Evolutionary conservation across 1,140 invertebrate genomes (phyloP).

Genomic region (Sitophilus oryzae): DNA sequence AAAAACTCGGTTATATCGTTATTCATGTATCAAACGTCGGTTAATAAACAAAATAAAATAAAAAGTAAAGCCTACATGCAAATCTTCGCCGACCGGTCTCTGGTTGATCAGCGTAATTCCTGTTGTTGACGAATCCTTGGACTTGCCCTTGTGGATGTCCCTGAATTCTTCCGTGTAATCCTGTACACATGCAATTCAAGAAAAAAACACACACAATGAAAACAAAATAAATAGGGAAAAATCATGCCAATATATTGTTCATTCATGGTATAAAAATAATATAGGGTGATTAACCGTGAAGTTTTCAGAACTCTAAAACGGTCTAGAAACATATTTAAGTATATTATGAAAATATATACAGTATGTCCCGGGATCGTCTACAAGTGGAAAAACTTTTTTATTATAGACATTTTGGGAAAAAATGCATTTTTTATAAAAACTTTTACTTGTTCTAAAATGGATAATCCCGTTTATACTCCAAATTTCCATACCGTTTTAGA

Average conservation of each 20-base stretch:
- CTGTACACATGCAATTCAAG: slow-evolving; percentile 51
- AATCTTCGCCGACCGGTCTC: slow-evolving; percentile 86
- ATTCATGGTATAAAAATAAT: not conserved
- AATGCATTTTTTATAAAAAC: too few relatives aligned
- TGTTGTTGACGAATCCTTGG: slow-evolving; percentile 82
- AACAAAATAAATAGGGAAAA: slow-evolving; percentile 21
- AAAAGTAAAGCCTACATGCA: slow-evolving; percentile 70
- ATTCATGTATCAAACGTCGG: not conserved
- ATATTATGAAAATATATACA: too few relatives aligned
- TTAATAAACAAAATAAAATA: slow-evolving; percentile 32
- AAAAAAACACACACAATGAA: slow-evolving; percentile 14
- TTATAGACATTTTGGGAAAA: too few relatives aligned
- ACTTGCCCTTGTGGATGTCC: slow-evolving; percentile 90
- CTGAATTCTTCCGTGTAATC: slow-evolving; percentile 95
- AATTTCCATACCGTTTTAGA: too few relatives aligned
- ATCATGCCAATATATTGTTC: not conserved
- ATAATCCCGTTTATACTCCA: too few relatives aligned
- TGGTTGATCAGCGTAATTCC: slow-evolving; percentile 96
- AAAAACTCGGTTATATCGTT: slow-evolving; percentile 3
- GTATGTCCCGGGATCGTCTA: too few relatives aligned
- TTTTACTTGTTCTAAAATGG: too few relatives aligned
- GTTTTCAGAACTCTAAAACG: too few relatives aligned
- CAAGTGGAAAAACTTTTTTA: too few relatives aligned
- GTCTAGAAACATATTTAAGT: too few relatives aligned
- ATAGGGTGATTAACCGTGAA: too few relatives aligned